Conservation (phyloP, 2,797 vertebrate species). For the Pangasius mekongensis region DNA sequence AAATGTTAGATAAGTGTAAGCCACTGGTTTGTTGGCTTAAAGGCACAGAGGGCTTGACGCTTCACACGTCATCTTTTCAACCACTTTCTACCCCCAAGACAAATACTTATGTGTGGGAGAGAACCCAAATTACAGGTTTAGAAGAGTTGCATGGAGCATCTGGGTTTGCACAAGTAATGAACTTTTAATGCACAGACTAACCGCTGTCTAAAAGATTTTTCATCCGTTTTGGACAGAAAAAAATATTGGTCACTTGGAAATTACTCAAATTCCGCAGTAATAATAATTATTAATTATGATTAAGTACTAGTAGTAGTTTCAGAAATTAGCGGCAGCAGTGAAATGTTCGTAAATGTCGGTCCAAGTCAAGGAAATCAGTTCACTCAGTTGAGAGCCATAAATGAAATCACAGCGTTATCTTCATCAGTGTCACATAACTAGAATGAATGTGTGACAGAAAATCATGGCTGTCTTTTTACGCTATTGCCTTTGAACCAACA, state of each 20-base stretch:
- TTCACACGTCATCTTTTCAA: slow-evolving; percentile 44
- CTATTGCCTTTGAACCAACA: slow-evolving; percentile 20
- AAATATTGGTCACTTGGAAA: background rate
- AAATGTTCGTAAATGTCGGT: background rate
- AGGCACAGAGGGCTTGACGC: slow-evolving; percentile 5
- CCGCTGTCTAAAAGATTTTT: slow-evolving; percentile 6
- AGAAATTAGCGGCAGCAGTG: background rate
- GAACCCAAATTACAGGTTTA: slow-evolving; percentile 43
- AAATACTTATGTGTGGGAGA: slow-evolving; percentile 44
- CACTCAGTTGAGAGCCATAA: background rate
- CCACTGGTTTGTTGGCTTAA: slow-evolving; percentile 26
- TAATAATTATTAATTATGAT: background rate
- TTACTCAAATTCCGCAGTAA: background rate
- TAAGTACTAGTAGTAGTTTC: no score
- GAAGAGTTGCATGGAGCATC: slow-evolving; percentile 4
- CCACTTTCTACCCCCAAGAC: slow-evolving; percentile 38
- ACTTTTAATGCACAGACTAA: slow-evolving; percentile 14
- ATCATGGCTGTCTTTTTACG: background rate
- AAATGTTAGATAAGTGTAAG: slow-evolving; percentile 26
- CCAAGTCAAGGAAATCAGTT: background rate
- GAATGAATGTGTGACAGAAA: background rate
- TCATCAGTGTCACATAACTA: background rate
- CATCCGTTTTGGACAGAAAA: background rate
- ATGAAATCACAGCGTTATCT: background rate
- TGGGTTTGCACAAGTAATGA: slow-evolving; percentile 42